These are phyloP conservation scores for Suillia variegata DNA, from an alignment of 2,888 invertebrate species.

Conservation along the genomic window DNA sequence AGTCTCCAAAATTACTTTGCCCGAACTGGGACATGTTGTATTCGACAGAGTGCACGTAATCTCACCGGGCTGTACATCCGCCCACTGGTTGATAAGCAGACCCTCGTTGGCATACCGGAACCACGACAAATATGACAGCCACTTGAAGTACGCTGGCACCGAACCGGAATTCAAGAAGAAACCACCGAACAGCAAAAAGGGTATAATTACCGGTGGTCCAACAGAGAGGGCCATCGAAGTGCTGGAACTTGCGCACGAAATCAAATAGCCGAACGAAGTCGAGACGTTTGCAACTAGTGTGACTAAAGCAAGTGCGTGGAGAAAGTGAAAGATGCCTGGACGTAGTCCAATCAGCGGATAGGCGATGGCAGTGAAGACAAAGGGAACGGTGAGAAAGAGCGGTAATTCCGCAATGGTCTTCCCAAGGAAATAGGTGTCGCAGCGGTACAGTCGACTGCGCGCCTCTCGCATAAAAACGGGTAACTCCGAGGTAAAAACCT, in stretches of 20 bases:
- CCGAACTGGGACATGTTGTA: conserved; percentile 78
- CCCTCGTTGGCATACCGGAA: conserved; percentile 92
- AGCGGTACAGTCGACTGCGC: conserved; percentile 87
- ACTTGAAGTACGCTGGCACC: conserved; percentile 81
- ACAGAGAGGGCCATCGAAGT: conserved; percentile 88
- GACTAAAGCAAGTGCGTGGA: conserved; percentile 73
- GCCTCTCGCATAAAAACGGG: conserved; percentile 90
- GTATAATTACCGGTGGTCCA: conserved; percentile 90
- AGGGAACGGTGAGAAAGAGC: conserved; percentile 80
- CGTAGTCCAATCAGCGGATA: conserved; percentile 91
- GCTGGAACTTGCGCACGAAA: conserved; percentile 84
- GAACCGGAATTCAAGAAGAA: conserved; percentile 93
- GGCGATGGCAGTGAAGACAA: conserved; percentile 79
- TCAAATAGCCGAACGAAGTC: conserved; percentile 88
- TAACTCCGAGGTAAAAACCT: conserved; percentile 89
- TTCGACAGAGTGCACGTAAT: conserved; percentile 78
- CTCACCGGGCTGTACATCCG: conserved; percentile 71
- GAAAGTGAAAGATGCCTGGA: conserved; percentile 72
- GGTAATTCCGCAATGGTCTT: conserved; percentile 91
- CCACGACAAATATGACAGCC: conserved; percentile 90
- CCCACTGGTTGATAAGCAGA: conserved; percentile 87
- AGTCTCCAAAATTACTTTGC: conserved; percentile 77
- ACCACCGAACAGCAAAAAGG: conserved; percentile 93
- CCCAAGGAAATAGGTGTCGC: conserved; percentile 88
- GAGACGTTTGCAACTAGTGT: conserved; percentile 87